Percentiles rank a stretch among this genome's conserved stretches.
phyloP scores from a whole-genome alignment of 2,888 invertebrate species.

The Platerodrilus igneus region DNA sequence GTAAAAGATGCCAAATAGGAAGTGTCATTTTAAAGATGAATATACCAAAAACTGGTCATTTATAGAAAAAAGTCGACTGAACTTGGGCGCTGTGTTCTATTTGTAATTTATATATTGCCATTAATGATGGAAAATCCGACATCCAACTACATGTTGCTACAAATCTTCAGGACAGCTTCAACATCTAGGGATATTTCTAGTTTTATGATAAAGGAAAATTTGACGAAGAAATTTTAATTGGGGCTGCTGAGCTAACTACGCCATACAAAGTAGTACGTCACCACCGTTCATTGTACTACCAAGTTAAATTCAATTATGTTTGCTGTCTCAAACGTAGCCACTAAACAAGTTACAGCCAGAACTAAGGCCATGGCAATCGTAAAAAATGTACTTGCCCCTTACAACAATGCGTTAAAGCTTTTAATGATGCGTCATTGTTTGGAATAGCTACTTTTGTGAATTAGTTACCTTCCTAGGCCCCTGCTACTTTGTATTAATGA shows the following conservation, averaged over 20 bases:
- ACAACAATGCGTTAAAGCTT: neutral
- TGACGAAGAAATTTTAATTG: conserved; percentile 5
- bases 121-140: conserved; percentile 6
- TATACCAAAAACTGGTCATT: conserved; percentile 10
- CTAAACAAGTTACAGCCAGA: conserved; percentile 11
- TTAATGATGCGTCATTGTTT: too few relatives aligned
- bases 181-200: conserved; percentile 1
- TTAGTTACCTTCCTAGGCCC: too few relatives aligned
- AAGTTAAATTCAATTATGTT: conserved; percentile 11
- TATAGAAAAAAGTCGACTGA: conserved; percentile 7
- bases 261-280: conserved; percentile 6
- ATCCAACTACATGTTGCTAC: neutral
- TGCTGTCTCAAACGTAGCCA: conserved; percentile 9
- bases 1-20: conserved; percentile 11
- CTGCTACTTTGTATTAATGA: too few relatives aligned
- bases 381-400: conserved; percentile 8
- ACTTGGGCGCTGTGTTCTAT: conserved; percentile 8
- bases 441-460: neutral
- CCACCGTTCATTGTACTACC: conserved; percentile 7
- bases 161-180: conserved; percentile 1
- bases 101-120: conserved; percentile 1
- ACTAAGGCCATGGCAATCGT: conserved; percentile 15
- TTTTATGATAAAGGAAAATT: conserved; percentile 8
- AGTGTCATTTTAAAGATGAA: conserved; percentile 9
- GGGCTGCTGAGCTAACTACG: conserved; percentile 8